Percentiles rank a stretch among this genome's conserved stretches.
Conservation (phyloP, 2,888 invertebrate genomes). For the Belgica antarctica region DNA sequence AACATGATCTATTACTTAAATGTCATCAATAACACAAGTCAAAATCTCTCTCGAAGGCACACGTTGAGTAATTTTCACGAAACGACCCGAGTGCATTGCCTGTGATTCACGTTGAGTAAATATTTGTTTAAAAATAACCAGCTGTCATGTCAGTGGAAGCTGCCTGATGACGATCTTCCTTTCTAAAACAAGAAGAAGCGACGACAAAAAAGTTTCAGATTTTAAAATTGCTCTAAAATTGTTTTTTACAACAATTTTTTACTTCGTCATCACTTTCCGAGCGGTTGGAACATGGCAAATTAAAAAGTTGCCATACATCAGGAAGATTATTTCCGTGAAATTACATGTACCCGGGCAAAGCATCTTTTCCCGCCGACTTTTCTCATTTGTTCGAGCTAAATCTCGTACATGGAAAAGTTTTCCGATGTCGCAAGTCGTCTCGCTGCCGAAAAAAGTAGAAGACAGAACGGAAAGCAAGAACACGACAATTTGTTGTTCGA, state of each 20-base stretch:
- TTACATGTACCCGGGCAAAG: constrained; percentile 15
- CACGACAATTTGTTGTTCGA: constrained; percentile 10
- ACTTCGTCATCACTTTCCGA: background rate
- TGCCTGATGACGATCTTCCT: constrained; percentile 4
- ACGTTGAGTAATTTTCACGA: constrained; percentile 34
- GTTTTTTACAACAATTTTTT: no score
- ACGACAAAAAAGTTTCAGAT: background rate
- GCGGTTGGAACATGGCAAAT: constrained; percentile 2
- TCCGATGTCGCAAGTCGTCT: background rate
- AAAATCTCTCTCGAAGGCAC: background rate
- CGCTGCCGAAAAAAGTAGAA: constrained; percentile 8
- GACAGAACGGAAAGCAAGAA: background rate
- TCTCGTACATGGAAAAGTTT: constrained; percentile 24
- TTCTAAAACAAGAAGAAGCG: background rate
- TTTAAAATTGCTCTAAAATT: constrained; percentile 3
- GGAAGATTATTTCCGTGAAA: constrained; percentile 5
- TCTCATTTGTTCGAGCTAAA: constrained; percentile 21
- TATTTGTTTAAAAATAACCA: constrained; percentile 30
- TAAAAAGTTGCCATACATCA: constrained; percentile 24
- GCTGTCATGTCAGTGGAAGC: constrained; percentile 25
- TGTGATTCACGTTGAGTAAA: background rate
- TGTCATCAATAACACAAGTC: constrained; percentile 42
- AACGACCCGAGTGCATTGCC: background rate
- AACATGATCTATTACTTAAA: constrained; percentile 44
- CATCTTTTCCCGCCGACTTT: background rate